Conservation (phyloP, 2,797 vertebrate genomes). For the Ciconia nigra region DNA sequence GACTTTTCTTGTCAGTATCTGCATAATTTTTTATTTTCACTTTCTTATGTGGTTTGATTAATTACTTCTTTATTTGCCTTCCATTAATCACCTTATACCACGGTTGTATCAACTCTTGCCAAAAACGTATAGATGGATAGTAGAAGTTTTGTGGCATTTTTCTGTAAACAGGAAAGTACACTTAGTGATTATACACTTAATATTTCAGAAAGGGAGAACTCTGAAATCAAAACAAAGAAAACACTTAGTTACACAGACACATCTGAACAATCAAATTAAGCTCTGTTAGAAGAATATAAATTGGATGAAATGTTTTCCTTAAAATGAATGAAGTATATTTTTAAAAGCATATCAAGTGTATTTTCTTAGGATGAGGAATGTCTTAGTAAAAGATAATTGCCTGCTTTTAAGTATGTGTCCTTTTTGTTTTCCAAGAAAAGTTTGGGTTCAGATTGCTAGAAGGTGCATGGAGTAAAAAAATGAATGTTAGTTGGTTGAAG, state of each 20-base stretch:
- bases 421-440: neutral
- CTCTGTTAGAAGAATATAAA: neutral
- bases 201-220: constrained; percentile 33
- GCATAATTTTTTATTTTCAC: constrained; percentile 49
- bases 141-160: constrained; percentile 40
- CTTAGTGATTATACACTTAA: constrained; percentile 20
- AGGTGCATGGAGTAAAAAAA: neutral
- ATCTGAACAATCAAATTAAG: neutral
- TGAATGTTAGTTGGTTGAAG: neutral
- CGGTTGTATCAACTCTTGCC: constrained; percentile 58
- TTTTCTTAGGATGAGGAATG: neutral
- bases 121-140: constrained; percentile 49
- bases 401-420: neutral
- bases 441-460: neutral
- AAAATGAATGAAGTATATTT: neutral
- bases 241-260: neutral
- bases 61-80: constrained; percentile 71
- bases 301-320: neutral
- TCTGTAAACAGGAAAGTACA: neutral
- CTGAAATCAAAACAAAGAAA: constrained; percentile 17
- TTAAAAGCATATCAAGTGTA: neutral
- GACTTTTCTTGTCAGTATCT: constrained; percentile 57
- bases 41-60: constrained; percentile 71
- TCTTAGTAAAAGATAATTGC: neutral
- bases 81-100: constrained; percentile 69